Conservation (phyloP, 2,888 invertebrate genomes). For the Epistrophe eligans region DNA sequence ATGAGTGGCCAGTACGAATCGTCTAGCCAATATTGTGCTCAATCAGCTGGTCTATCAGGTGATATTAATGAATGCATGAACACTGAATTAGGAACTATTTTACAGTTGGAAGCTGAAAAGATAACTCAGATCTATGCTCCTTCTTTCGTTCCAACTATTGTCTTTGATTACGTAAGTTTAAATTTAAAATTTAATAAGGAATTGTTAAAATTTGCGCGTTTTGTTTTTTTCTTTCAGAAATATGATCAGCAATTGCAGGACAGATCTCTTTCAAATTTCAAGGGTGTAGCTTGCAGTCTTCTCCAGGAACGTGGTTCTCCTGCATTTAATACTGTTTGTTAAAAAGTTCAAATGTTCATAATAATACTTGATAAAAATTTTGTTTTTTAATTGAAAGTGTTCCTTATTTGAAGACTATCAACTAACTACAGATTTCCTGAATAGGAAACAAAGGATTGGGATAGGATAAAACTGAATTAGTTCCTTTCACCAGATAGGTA, state of each 20-base stretch:
- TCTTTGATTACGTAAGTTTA: constrained; percentile 84
- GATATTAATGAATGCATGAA: constrained; percentile 83
- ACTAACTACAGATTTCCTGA: too few relatives aligned
- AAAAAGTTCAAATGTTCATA: constrained; percentile 14
- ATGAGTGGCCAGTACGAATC: constrained; percentile 84
- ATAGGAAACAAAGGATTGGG: too few relatives aligned
- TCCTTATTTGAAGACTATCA: too few relatives aligned
- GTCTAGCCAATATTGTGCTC: constrained; percentile 83
- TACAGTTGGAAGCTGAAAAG: constrained; percentile 85
- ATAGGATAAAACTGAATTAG: too few relatives aligned
- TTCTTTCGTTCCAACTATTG: constrained; percentile 85
- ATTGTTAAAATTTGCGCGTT: constrained; percentile 19
- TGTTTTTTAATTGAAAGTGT: background rate
- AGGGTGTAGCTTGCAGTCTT: constrained; percentile 82
- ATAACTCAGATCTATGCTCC: constrained; percentile 83
- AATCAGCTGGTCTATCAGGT: constrained; percentile 81
- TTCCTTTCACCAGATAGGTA: too few relatives aligned
- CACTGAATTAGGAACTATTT: constrained; percentile 82
- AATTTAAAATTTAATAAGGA: background rate
- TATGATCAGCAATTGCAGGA: constrained; percentile 84
- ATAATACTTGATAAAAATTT: background rate
- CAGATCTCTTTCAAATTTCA: constrained; percentile 83
- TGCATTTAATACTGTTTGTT: constrained; percentile 71
- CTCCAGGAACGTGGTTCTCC: constrained; percentile 77
- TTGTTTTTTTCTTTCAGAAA: constrained; percentile 79